Percentiles rank a stretch among this genome's conserved stretches.
Evolutionary conservation across 2,888 invertebrate species (phyloP).

Genomic region (Clivina fossor): DNA sequence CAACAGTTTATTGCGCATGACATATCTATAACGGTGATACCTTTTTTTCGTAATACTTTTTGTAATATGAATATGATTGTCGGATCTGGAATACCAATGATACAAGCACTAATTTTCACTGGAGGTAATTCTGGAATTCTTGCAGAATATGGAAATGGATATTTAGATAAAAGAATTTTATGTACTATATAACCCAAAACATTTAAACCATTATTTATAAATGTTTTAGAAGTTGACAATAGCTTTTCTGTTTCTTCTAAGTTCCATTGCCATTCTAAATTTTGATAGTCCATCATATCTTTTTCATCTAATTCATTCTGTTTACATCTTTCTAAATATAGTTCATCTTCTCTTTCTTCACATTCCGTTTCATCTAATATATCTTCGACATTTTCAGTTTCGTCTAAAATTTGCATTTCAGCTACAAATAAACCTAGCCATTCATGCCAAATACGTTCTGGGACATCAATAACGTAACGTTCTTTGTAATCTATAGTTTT

Average conservation of each 20-base stretch:
- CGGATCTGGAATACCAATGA: slow-evolving; percentile 46
- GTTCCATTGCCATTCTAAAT: slow-evolving; percentile 59
- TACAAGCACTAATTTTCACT: slow-evolving; percentile 45
- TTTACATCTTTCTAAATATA: slow-evolving; percentile 56
- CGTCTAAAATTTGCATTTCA: slow-evolving; percentile 59
- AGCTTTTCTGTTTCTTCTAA: slow-evolving; percentile 54
- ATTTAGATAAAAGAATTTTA: slow-evolving; percentile 47
- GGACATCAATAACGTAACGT: slow-evolving; percentile 51
- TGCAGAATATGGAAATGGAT: slow-evolving; percentile 45
- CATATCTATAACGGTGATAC: slow-evolving; percentile 45
- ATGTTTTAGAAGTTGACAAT: slow-evolving; percentile 54
- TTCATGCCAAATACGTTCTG: slow-evolving; percentile 56
- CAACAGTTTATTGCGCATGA: slow-evolving; percentile 60
- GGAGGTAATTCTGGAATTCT: slow-evolving; percentile 45
- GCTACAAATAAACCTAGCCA: slow-evolving; percentile 62
- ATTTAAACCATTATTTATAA: slow-evolving; percentile 44
- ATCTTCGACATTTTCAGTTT: slow-evolving; percentile 53
- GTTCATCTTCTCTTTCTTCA: slow-evolving; percentile 53
- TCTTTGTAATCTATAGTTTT: slow-evolving; percentile 57
- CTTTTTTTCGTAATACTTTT: slow-evolving; percentile 44
- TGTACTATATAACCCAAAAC: slow-evolving; percentile 50
- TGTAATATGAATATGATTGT: slow-evolving; percentile 44
- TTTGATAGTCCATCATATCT: slow-evolving; percentile 61
- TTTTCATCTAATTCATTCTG: slow-evolving; percentile 58
- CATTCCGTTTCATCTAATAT: slow-evolving; percentile 48